Evolutionary conservation across 1,140 invertebrate species (phyloP).

Genomic region (Chrysomallon squamiferum): DNA sequence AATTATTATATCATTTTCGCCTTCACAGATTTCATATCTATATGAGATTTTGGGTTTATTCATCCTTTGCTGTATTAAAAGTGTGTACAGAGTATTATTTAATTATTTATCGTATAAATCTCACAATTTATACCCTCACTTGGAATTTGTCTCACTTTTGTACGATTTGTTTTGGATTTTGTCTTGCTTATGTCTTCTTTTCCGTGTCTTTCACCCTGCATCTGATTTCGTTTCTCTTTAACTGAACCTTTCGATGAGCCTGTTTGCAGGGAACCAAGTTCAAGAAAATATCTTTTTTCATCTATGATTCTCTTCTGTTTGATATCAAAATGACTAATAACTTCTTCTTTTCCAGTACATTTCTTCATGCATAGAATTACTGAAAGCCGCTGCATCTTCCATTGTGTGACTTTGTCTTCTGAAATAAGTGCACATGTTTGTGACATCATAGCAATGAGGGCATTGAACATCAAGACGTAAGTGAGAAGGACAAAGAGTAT

Average conservation of each 20-base stretch:
- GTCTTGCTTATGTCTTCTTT: too few relatives aligned
- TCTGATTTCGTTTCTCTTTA: too few relatives aligned
- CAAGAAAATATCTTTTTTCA: slow-evolving; percentile 19
- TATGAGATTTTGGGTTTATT: too few relatives aligned
- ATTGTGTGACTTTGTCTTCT: slow-evolving; percentile 29
- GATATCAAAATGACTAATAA: slow-evolving; percentile 14
- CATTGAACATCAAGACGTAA: slow-evolving; percentile 45
- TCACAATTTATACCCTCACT: too few relatives aligned
- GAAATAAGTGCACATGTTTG: slow-evolving; percentile 40
- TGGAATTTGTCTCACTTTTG: too few relatives aligned
- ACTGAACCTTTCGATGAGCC: slow-evolving; percentile 5
- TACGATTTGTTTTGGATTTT: too few relatives aligned
- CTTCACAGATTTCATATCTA: too few relatives aligned
- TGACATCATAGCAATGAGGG: slow-evolving; percentile 51
- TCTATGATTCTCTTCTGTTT: slow-evolving; percentile 5
- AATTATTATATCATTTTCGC: too few relatives aligned
- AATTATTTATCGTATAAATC: too few relatives aligned
- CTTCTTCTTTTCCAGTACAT: slow-evolving; percentile 10
- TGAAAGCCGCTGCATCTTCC: slow-evolving; percentile 37
- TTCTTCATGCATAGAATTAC: slow-evolving; percentile 23
- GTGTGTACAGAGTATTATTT: too few relatives aligned
- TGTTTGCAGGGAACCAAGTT: slow-evolving; percentile 18
- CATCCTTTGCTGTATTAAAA: too few relatives aligned
- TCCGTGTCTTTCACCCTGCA: too few relatives aligned
- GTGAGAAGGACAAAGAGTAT: slow-evolving; percentile 38